Conservation (phyloP, 1,140 invertebrate genomes). For the Calliopsis andreniformis region DNA sequence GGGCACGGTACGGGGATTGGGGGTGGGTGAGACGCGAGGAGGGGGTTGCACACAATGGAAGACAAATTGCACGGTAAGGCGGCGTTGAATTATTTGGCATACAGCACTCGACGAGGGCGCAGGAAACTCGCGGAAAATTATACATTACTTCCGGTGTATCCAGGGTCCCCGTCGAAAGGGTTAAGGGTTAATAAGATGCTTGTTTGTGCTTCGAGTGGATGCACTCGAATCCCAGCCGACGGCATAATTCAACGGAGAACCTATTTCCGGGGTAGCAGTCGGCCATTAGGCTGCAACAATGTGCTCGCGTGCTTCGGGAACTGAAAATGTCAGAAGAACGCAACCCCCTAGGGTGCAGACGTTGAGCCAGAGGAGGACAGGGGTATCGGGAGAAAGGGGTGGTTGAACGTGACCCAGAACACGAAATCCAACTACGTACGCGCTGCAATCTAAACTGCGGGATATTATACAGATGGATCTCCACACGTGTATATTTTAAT, state of each 20-base stretch:
- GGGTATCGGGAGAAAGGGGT: no score
- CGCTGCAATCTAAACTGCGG: background rate
- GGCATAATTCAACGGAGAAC: conserved; percentile 9
- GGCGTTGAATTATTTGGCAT: conserved; percentile 49
- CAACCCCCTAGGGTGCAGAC: no score
- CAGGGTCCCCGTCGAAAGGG: conserved; percentile 19
- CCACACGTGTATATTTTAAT: conserved; percentile 1
- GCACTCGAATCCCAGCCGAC: conserved; percentile 21
- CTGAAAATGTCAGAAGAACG: conserved; percentile 36
- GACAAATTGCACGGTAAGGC: conserved; percentile 52
- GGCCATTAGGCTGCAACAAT: conserved; percentile 20
- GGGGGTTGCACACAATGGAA: conserved; percentile 37
- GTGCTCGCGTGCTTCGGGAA: conserved; percentile 24
- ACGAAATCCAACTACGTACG: conserved; percentile 4
- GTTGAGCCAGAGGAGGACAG: no score
- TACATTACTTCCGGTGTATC: conserved; percentile 42
- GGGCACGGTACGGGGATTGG: no score
- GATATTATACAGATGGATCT: background rate
- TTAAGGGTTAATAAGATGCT: conserved; percentile 50
- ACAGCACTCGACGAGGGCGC: conserved; percentile 5
- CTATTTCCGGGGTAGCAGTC: background rate
- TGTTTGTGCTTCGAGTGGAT: conserved; percentile 27
- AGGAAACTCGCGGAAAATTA: conserved; percentile 46
- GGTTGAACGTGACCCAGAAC: conserved; percentile 35
- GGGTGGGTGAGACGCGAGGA: background rate